Evolutionary conservation across 2,888 invertebrate genomes (phyloP).

Genomic region (Caenorhabditis virilis): DNA sequence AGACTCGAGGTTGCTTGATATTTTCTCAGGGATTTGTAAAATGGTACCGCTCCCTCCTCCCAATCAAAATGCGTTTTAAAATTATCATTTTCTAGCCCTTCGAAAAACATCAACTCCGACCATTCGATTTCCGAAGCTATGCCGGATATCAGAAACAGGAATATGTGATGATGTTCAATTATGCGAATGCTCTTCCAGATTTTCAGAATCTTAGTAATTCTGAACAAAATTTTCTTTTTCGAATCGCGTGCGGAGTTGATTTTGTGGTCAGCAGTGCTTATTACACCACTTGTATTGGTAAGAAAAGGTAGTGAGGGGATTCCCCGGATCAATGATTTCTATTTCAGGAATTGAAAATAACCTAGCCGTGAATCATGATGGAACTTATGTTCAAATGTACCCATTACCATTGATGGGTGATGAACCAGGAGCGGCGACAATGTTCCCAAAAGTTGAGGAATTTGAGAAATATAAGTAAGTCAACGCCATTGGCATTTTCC

Average conservation of each 20-base stretch:
- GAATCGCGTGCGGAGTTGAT: constrained; percentile 38
- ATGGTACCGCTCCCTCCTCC: too few species aligned
- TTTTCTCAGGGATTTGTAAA: constrained; percentile 22
- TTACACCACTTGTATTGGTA: constrained; percentile 25
- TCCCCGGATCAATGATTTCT: background rate
- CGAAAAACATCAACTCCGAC: constrained; percentile 26
- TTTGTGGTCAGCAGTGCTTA: constrained; percentile 22
- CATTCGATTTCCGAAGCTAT: constrained; percentile 32
- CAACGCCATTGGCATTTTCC: too few species aligned
- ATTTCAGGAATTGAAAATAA: constrained; percentile 16
- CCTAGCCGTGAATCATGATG: constrained; percentile 24
- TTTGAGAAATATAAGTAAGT: constrained; percentile 31
- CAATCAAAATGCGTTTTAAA: background rate
- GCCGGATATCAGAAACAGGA: constrained; percentile 34
- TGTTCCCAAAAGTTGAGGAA: constrained; percentile 31
- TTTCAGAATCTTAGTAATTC: constrained; percentile 23
- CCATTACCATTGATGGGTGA: constrained; percentile 28
- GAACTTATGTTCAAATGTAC: constrained; percentile 28
- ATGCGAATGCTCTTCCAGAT: constrained; percentile 24
- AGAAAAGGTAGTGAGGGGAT: too few species aligned
- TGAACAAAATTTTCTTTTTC: constrained; percentile 36
- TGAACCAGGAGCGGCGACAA: constrained; percentile 22
- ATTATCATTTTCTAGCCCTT: constrained; percentile 13
- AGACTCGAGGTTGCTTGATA: constrained; percentile 1
- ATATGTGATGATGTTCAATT: constrained; percentile 41